Conservation (phyloP, 1,140 invertebrate genomes). For the Homalodisca vitripennis region DNA sequence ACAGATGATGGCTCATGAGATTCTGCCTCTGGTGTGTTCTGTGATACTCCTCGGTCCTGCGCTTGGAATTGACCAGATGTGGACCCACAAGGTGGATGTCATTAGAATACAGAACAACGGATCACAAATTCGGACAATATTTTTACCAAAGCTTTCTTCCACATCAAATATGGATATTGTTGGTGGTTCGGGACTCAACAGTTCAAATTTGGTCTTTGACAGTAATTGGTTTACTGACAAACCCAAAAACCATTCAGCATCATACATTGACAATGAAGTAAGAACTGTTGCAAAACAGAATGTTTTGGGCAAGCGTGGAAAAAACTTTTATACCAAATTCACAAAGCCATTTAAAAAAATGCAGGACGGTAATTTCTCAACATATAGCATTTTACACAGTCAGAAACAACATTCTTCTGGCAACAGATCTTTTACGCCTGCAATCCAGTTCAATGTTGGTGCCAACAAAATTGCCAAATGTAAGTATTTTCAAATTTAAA, state of each 20-base stretch:
- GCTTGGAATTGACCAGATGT: no score
- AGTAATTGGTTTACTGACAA: not conserved
- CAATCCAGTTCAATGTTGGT: not conserved
- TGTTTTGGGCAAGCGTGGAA: not conserved
- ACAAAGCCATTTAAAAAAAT: no score
- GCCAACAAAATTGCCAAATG: constrained; percentile 10
- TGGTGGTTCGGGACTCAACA: not conserved
- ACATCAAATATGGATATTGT: not conserved
- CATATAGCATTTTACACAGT: not conserved
- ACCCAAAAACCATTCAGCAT: not conserved
- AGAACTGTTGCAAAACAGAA: not conserved
- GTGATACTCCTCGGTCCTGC: no score
- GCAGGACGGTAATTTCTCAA: no score
- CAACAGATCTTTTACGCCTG: not conserved
- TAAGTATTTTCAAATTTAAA: not conserved
- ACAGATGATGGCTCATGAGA: no score
- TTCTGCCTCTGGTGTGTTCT: no score
- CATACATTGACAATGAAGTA: not conserved
- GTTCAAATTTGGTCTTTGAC: not conserved
- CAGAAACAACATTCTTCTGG: not conserved
- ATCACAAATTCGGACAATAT: not conserved
- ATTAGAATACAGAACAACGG: not conserved
- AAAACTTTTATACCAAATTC: no score
- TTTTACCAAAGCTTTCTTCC: not conserved
- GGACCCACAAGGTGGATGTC: not conserved